Conservation (phyloP, 1,140 invertebrate genomes). For the Drosophila rhopaloa region DNA sequence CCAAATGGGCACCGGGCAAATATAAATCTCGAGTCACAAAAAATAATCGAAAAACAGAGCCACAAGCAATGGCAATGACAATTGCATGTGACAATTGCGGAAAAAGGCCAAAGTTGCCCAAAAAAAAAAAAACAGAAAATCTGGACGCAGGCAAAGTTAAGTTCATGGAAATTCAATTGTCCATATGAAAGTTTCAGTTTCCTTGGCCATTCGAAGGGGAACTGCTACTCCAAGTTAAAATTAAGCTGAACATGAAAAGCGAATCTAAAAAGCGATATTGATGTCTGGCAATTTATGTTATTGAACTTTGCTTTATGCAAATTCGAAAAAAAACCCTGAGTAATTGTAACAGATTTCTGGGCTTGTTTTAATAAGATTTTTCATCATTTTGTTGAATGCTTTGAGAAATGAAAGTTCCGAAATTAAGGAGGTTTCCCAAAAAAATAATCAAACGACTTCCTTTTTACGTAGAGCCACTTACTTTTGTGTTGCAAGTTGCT, state of each 20-base stretch:
- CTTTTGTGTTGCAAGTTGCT: slow-evolving; percentile 44
- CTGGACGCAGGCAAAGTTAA: slow-evolving; percentile 61
- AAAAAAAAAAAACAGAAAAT: slow-evolving; percentile 13
- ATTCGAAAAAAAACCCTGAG: slow-evolving; percentile 51
- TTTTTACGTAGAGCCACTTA: slow-evolving; percentile 48
- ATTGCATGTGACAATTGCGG: slow-evolving; percentile 76
- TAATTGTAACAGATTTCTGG: slow-evolving; percentile 50
- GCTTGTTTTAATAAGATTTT: slow-evolving; percentile 48
- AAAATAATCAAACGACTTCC: slow-evolving; percentile 25
- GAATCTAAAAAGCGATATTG: slow-evolving; percentile 20
- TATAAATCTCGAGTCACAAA: slow-evolving; percentile 64
- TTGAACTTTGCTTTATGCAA: slow-evolving; percentile 74
- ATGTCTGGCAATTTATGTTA: slow-evolving; percentile 60
- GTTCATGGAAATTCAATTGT: slow-evolving; percentile 75
- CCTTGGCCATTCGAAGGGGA: slow-evolving; percentile 54
- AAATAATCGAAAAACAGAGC: slow-evolving; percentile 15
- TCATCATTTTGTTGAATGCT: slow-evolving; percentile 14
- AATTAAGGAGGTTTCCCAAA: slow-evolving; percentile 33
- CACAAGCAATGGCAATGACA: slow-evolving; percentile 77
- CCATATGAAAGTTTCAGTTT: slow-evolving; percentile 67
- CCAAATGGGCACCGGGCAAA: slow-evolving; percentile 71
- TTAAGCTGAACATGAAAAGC: slow-evolving; percentile 14
- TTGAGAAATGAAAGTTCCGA: slow-evolving; percentile 47
- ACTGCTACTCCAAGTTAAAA: slow-evolving; percentile 3
- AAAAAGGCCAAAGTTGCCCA: slow-evolving; percentile 66